Evolutionary conservation across 2,113 vertebrate species (phyloP).

Genomic region (Phalacrocorax brasilianus): DNA sequence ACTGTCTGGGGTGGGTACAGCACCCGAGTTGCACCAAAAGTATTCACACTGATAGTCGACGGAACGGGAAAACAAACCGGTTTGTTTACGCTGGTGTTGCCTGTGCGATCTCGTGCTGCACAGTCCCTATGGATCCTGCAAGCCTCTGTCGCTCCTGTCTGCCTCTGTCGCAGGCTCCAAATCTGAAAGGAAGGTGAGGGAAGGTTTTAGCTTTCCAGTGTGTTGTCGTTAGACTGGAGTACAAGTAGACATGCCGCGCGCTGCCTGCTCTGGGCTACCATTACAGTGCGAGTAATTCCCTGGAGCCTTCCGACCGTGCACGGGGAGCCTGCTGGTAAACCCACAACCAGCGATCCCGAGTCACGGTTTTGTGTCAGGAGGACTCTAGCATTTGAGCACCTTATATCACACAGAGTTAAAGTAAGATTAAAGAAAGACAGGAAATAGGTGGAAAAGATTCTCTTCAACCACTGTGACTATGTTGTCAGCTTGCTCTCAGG

Average conservation of each 20-base stretch:
- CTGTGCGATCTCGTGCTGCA: background rate
- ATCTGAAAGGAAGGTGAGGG: background rate
- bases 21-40: background rate
- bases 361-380: background rate
- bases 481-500: background rate
- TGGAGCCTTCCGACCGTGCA: rapidly evolving
- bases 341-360: background rate
- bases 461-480: background rate
- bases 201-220: background rate
- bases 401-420: background rate
- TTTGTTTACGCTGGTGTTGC: background rate
- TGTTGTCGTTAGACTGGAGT: background rate
- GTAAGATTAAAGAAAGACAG: background rate
- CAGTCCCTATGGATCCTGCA: background rate
- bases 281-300: background rate
- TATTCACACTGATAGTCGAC: rapidly evolving
- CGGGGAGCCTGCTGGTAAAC: background rate
- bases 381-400: background rate
- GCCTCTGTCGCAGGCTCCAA: background rate
- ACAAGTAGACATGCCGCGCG: background rate
- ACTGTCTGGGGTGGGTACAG: background rate
- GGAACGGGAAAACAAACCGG: background rate
- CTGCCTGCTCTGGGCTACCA: background rate
- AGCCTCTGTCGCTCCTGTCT: background rate
- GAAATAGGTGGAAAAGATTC: background rate